Evolutionary conservation across 1,140 invertebrate genomes (phyloP), one percentile per base, ranked within the genome.

Genomic region (Berghia stephanieae): DNA sequence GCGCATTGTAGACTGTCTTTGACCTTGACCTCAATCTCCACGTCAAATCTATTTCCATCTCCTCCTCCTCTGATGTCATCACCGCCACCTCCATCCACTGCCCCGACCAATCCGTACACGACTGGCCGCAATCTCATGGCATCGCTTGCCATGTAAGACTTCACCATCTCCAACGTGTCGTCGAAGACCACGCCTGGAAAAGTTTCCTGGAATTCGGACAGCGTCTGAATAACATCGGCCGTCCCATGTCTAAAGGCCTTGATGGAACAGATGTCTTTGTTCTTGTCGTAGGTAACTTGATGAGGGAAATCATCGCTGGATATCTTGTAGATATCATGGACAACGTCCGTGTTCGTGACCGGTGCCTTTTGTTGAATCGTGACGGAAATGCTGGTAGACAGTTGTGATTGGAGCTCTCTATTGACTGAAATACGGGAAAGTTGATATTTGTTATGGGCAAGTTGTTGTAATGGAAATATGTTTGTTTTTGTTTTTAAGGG

Each of bases 101-200:
- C n/a, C n/a, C n/a, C n/a, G n/a, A n/a, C 68, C 21, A 79, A 44
- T 4, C 78, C 78, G 74, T 79, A 76, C 40, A 79, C 69, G 36
- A 40, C 57, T 3, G 75, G 73, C 4, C 67, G 24, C 42, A 42
- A 46, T 52, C 27, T 72, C 44, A 79, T 75, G 5, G 66, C 49
- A n/a, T 49, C 38, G 18, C 73, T 72, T 31, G 27, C 46, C 49
- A 79, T 70, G 73, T 79, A 79, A 24, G 73, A 67, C 6, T 27
- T n/a, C 18, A 63, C 74, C 40, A 77, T 31, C 2, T 67, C 46
- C 3, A 79, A 13, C 1, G 75, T 71, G 40, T 72, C 78, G 40
- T 70, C 52, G 16, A 31, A 42, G 31, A 79, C 18, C 6, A 79
- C 74, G 16, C 68, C 57, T 2, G 78, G 78, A 60, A 76, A 79